Evolutionary conservation across 2,888 invertebrate species (phyloP), one percentile per base, ranked within the genome.

Genomic region (Rotaria magnacalcarata): DNA sequence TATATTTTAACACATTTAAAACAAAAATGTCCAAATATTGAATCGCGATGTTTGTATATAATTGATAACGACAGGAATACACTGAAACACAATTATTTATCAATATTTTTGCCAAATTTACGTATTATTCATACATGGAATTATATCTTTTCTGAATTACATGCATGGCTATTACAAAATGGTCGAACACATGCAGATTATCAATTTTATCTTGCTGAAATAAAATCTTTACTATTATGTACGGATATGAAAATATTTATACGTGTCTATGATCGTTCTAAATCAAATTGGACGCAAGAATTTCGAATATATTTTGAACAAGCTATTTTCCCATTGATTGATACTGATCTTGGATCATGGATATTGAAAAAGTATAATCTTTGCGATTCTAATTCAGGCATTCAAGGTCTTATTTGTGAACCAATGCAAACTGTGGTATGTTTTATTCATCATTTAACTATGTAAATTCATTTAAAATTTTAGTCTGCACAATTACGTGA

Each of bases 21-120:
- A 75, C 75, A 75, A 75, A 19, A 75, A 41, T 75, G 75, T 75
- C 43, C 75, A 75, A 75, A 75, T 41, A 75, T 75, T 75, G 75
- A 75, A 75, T 41, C 41, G 2, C 41, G 43, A 24, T 75, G 75
- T 24, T 75, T 75, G 43, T 43, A 21, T 75, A 24, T 75, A 27
- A 75, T 75, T 75, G 75, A 75, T 21, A 43, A 19, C 24, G 75
- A 75, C 21, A 21, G 41, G 5, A 75, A 75, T 75, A 43, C 75
- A 24, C 10, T 75, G 8, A 75, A 19, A 43, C 19, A 75, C 21
- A 43, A 75, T 43, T 75, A 75, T 75, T 75, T 75, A 75, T 75
- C 75, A 10, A 41, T 43, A 41, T 75, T 43, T 43, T 21, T 75
- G 19, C 41, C 41, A 43, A 16, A 75, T 43, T 75, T 75, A 75